Evolutionary conservation across 2,113 vertebrate species (phyloP), one percentile per base, ranked within the genome.

Genomic region (Poeciliopsis occidentalis): DNA sequence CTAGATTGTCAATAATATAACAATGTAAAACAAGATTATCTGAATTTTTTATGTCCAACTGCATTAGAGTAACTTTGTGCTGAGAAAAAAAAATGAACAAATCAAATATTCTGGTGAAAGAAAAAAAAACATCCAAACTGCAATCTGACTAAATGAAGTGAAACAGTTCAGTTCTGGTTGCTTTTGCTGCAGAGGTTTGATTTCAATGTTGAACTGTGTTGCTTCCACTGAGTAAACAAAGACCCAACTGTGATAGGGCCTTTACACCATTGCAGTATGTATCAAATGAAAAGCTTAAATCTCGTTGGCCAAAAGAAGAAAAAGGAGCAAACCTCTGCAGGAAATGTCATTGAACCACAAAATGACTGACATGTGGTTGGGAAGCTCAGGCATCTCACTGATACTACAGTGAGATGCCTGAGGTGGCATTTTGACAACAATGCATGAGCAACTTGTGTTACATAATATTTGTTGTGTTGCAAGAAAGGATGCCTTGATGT

Each of bases 351-450:
- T 27, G 5, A 8, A 37, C 26, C 47, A 64, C 65, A 29, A 69
- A 73, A 77, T 60, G 67, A 81, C 64, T 63, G 61, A 78, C 79
- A 67, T 61, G 73, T n/a, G 72, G 64, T 65, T 69, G 47, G 60
- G 60, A 79, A 74, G 44, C 67, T 51, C 15, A 47, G 41, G 26
- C 39, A 75, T 72, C 44, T 66, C 39, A 64, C 67, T 65, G 81
- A 71, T 79, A 32, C 75, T 37, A 78, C 76, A 76, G n/a, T n/a
- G n/a, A n/a, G n/a, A n/a, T 75, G 44, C 80, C 80, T 78, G 68
- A 77, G 83, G 86, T 83, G 67, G 67, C 68, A 69, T 74, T 73
- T 64, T 80, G 75, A 88, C 75, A 87, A 82, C 68, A 72, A 69
- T 32, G n/a, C 37, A 31, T 69, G 78, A 73, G 71, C 60, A 34